Conservation (phyloP, 1,140 invertebrate genomes). For the Dinothrombium tinctorium region DNA sequence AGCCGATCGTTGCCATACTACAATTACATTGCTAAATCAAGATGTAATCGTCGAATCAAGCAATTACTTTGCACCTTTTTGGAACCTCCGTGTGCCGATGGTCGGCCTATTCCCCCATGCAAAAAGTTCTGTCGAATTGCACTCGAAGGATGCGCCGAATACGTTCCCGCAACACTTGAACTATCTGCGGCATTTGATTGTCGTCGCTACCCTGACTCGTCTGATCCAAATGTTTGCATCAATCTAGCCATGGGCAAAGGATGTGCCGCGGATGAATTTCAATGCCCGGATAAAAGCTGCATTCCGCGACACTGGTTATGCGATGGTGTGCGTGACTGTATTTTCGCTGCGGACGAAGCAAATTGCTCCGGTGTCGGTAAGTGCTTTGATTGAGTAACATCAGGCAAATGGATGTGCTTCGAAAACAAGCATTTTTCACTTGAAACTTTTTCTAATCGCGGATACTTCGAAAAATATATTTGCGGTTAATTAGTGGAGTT, state of each 20-base stretch:
- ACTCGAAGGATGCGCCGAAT: constrained; percentile 32
- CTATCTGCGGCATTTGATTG: constrained; percentile 32
- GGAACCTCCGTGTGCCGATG: constrained; percentile 36
- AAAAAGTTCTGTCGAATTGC: constrained; percentile 35
- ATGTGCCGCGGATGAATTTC: constrained; percentile 11
- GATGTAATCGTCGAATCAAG: constrained; percentile 32
- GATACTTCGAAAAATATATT: too few species aligned
- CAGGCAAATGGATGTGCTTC: too few species aligned
- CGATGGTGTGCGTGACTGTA: constrained; percentile 15
- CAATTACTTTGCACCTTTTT: constrained; percentile 35
- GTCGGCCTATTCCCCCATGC: constrained; percentile 32
- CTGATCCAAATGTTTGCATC: constrained; percentile 21
- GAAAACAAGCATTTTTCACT: too few species aligned
- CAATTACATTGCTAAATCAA: constrained; percentile 29
- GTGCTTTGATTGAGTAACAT: too few species aligned
- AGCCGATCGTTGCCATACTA: constrained; percentile 26
- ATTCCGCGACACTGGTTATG: constrained; percentile 9
- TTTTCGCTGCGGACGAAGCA: constrained; percentile 25
- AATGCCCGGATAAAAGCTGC: constrained; percentile 13
- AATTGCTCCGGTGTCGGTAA: constrained; percentile 15
- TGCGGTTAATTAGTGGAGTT: too few species aligned
- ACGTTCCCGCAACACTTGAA: constrained; percentile 26
- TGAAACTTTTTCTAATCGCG: too few species aligned
- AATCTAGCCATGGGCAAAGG: constrained; percentile 21
- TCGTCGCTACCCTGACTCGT: constrained; percentile 30